These are phyloP conservation scores for Cladopsammia gracilis DNA, from an alignment of 64 coral and sea anemone species.

Conservation along the genomic window DNA sequence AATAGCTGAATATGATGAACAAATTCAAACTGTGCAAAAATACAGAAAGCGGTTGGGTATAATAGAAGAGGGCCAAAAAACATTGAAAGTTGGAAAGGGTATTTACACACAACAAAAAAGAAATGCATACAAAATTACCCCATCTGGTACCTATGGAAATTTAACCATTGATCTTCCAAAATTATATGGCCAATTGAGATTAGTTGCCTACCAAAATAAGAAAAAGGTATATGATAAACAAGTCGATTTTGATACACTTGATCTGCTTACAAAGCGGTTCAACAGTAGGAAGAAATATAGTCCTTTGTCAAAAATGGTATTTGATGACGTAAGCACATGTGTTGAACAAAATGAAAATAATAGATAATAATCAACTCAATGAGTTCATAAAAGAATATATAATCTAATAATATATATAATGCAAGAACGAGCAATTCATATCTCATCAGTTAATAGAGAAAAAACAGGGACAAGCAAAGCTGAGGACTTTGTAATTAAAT, in stretches of 20 bases:
- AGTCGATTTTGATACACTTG: slow-evolving; percentile 58
- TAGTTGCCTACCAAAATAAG: neutral
- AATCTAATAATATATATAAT: neutral
- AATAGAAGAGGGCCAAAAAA: neutral
- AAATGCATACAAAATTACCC: slow-evolving; percentile 56
- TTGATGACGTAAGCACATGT: slow-evolving; percentile 41
- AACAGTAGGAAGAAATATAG: slow-evolving; percentile 30
- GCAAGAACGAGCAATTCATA: neutral
- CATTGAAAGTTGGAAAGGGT: neutral
- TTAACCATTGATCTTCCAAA: slow-evolving; percentile 41
- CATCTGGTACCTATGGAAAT: slow-evolving; percentile 8
- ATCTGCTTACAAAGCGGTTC: slow-evolving; percentile 31
- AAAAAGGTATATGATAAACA: slow-evolving; percentile 7
- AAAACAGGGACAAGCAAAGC: no score
- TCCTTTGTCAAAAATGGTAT: slow-evolving; percentile 3
- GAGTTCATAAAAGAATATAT: neutral
- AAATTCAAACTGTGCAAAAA: slow-evolving; percentile 2
- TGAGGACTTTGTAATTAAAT: no score
- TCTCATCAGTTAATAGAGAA: neutral
- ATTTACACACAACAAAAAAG: slow-evolving; percentile 52
- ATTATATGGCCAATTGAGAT: neutral
- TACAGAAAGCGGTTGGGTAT: slow-evolving; percentile 10
- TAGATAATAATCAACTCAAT: slow-evolving; percentile 16
- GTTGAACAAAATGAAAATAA: neutral
- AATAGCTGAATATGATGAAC: slow-evolving; percentile 6